A percentile compares a stretch with the other conserved stretches of the same genome.
These are phyloP conservation scores for Leucophenga montana DNA, from an alignment of 2,888 invertebrate species.

Conservation along the genomic window DNA sequence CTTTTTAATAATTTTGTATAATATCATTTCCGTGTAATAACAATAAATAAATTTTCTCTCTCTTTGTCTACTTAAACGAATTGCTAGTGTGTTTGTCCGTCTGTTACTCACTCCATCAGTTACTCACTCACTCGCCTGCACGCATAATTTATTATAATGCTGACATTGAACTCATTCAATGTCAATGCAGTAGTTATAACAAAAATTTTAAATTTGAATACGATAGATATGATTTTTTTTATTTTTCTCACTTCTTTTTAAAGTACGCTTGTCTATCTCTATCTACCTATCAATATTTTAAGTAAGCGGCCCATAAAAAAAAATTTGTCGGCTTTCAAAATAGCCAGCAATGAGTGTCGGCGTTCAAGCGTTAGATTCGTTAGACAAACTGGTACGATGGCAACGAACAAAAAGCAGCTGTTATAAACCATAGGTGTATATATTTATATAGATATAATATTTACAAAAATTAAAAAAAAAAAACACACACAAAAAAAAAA, in stretches of 20 bases:
- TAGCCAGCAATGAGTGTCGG: no score
- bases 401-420: no score
- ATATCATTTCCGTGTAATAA: conserved; percentile 60
- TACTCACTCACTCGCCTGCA: conserved; percentile 31
- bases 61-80: conserved; percentile 34
- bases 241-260: no score
- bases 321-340: background rate
- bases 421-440: no score
- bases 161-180: conserved; percentile 71
- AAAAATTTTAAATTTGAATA: background rate
- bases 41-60: conserved; percentile 54
- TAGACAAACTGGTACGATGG: no score
- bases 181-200: conserved; percentile 49
- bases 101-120: background rate
- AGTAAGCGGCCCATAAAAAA: conserved; percentile 8
- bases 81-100: background rate
- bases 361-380: no score
- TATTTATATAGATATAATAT: no score
- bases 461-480: no score
- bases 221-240: no score
- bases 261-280: background rate
- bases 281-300: no score
- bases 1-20: conserved; percentile 15
- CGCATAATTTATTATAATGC: conserved; percentile 66
- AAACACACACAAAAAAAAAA: no score